Base-by-base conservation (phyloP, 1,140 invertebrate genomes). In the Brachionus koreanus region DNA sequence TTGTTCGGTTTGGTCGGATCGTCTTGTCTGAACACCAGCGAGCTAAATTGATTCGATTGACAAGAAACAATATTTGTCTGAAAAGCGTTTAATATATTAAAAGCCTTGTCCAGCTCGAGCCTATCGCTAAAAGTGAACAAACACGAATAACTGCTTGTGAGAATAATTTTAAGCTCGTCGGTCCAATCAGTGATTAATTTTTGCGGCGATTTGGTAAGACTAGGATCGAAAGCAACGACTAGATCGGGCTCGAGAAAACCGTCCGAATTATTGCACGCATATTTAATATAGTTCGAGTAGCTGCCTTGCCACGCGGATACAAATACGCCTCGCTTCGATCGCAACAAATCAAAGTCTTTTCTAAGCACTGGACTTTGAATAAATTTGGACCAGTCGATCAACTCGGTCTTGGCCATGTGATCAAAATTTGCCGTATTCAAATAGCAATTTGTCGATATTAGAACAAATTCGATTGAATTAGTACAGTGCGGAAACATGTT, bases 251-350 rank as follows among this genome's bases (percentile, higher is more conserved):
- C 69, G 9, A 74, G 25, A 29, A 25, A 74, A 5, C 69, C 69
- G 13, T 74, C 69, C 13, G 46, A 57, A 25, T 79, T 65, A 23
- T 61, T 79, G 43, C 69, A 74, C 4, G 76, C 49, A 39, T 79
- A 65, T 61, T 61, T 79, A n/a, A 65, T 79, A 33, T 61, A 79
- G 23, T 57, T 79, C 1, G 76, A 35, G 13, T 79, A 79, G 37
- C 76, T 79, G n/a, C 76, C 76, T 79, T 79, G 76, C 76, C 76
- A 79, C n/a, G 13, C 33, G 1, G 76, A 79, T n/a, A 79, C 4
- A 35, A 23, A 43, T 3, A 79, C n/a, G 7, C 25, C 25, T 12
- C 39, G 19, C 43, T 74, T 74, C 12, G 37, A 46, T 10, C 39
- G 19, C 33, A 74, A 46, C 39, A 74, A 29, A 13, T 74, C 23